Evolutionary conservation across 2,113 vertebrate species (phyloP).

Genomic region (Hyperopisus bebe): DNA sequence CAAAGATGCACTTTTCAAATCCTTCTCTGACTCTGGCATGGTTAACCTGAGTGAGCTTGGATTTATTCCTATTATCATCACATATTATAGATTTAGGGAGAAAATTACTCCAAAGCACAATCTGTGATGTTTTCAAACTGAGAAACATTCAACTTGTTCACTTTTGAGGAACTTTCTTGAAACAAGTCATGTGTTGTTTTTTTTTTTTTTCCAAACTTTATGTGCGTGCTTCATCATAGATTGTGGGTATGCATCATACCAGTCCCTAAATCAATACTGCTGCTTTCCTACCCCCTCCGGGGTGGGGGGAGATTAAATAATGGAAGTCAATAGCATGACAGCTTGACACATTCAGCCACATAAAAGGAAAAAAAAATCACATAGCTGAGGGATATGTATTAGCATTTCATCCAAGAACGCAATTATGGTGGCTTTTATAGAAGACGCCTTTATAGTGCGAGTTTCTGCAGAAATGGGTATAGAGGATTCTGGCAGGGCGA

Average conservation of each 20-base stretch:
- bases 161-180: constrained; percentile 35
- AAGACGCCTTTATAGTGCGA: background rate
- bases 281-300: background rate
- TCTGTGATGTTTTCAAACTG: constrained; percentile 47
- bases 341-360: constrained; percentile 25
- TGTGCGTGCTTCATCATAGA: constrained; percentile 41
- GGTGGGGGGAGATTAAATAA: constrained; percentile 9
- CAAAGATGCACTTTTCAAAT: background rate
- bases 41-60: constrained; percentile 5
- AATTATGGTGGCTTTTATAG: constrained; percentile 10
- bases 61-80: background rate
- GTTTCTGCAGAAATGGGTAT: background rate
- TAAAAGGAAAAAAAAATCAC: constrained; percentile 10
- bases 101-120: constrained; percentile 54
- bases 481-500: background rate
- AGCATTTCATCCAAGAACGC: constrained; percentile 8
- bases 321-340: constrained; percentile 29
- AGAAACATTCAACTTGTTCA: constrained; percentile 51
- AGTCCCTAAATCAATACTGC: constrained; percentile 40
- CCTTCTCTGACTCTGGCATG: background rate
- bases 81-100: constrained; percentile 15
- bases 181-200: constrained; percentile 33
- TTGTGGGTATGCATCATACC: constrained; percentile 22
- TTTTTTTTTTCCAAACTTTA: constrained; percentile 34
- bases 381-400: background rate